Conservation (phyloP, 2,888 invertebrate species). For the Callimorpha dominula region DNA sequence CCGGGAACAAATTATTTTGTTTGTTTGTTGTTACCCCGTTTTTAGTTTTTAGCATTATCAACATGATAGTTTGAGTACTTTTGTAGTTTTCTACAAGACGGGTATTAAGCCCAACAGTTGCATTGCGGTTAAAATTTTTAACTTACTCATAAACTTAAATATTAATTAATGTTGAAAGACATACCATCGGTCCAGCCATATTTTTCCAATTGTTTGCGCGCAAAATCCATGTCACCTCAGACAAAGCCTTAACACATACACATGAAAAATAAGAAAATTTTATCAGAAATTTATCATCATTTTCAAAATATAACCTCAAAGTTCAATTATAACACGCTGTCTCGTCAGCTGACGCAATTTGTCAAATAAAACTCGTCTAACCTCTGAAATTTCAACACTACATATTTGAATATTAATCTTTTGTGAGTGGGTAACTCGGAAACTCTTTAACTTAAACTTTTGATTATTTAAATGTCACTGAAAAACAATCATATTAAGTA, state of each 20-base stretch:
- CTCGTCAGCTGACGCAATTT: background rate
- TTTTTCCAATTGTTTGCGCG: conserved; percentile 90
- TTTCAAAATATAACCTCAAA: background rate
- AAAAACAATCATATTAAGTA: too few relatives aligned
- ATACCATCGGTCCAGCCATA: conserved; percentile 90
- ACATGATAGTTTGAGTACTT: background rate
- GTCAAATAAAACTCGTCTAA: background rate
- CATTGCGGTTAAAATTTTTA: too few relatives aligned
- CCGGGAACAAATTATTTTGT: too few relatives aligned
- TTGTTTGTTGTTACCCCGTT: too few relatives aligned
- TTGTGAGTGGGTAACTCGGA: background rate
- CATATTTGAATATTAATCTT: background rate
- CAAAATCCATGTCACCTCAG: conserved; percentile 88
- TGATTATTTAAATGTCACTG: too few relatives aligned
- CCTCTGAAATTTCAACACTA: background rate
- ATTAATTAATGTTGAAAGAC: background rate
- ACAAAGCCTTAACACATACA: background rate
- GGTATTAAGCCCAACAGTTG: too few relatives aligned
- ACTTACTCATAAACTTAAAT: background rate
- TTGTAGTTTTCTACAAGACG: background rate
- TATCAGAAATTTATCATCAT: background rate
- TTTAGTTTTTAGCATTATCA: background rate
- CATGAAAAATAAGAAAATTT: background rate
- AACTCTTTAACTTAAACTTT: too few relatives aligned
- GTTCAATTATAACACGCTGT: background rate